phyloP scores from a whole-genome alignment of 2,797 vertebrate species.

The Myotis pilosus region DNA sequence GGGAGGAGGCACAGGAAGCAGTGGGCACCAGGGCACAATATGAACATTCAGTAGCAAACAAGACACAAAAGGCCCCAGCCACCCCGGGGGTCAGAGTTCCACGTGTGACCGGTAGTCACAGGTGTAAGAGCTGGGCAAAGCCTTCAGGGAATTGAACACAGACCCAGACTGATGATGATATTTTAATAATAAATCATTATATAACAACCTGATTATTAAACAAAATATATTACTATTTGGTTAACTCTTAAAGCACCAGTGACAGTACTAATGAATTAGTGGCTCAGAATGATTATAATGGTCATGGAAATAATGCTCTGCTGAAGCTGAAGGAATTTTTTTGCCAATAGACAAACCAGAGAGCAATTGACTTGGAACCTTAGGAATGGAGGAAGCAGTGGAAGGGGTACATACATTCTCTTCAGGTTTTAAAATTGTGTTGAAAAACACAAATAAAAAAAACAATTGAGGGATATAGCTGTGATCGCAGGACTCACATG shows the following conservation, averaged over 20 bases:
- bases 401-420: not conserved
- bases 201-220: constrained; percentile 7
- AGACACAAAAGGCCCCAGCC: not conserved
- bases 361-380: not conserved
- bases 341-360: not conserved
- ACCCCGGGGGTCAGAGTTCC: not conserved
- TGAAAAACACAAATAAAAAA: not conserved
- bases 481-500: not conserved
- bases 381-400: not conserved
- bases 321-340: not conserved
- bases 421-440: not conserved
- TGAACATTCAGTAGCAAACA: not conserved
- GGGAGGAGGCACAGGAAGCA: not conserved
- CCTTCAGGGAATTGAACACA: not conserved
- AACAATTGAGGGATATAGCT: not conserved
- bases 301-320: not conserved
- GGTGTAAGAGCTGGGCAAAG: not conserved
- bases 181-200: constrained; percentile 6
- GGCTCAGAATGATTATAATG: not conserved
- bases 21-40: not conserved
- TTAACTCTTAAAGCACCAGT: constrained; percentile 21
- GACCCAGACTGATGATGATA: not conserved
- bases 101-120: not conserved
- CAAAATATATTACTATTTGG: constrained; percentile 24
- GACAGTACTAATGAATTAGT: not conserved